phyloP scores from a whole-genome alignment of 2,113 vertebrate genomes.

The Mandrillus leucophaeus region DNA sequence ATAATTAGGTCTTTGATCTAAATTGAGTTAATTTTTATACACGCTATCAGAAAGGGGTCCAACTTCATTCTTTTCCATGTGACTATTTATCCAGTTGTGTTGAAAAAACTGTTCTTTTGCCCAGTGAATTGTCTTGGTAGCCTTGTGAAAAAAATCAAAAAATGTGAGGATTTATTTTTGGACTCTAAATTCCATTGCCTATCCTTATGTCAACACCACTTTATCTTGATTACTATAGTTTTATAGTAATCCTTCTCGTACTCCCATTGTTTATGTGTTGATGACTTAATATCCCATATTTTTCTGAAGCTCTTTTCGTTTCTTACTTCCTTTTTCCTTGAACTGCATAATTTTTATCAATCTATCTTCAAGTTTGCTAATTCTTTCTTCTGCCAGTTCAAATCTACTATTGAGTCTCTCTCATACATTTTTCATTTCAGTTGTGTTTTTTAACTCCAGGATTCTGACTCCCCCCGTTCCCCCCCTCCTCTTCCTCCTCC shows the following conservation, averaged over 20 bases:
- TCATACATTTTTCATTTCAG: neutral
- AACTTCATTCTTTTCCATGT: neutral
- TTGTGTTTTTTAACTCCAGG: neutral
- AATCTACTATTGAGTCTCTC: neutral
- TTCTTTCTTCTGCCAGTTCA: neutral
- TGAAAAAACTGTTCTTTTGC: neutral
- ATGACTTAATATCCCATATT: neutral
- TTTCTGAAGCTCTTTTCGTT: neutral
- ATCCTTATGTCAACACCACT: neutral
- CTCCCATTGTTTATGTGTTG: neutral
- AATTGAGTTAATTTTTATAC: neutral
- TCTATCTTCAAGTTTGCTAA: neutral
- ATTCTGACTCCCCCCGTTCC: neutral
- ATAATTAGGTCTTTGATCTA: neutral
- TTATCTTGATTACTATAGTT: neutral
- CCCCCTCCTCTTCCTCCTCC: too few species aligned
- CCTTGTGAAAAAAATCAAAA: neutral
- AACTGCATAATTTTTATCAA: neutral
- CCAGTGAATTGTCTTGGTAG: neutral
- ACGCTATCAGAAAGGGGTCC: neutral
- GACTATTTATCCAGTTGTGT: neutral
- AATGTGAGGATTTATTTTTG: neutral
- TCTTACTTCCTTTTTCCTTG: neutral
- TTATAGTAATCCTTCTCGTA: neutral
- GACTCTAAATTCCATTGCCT: neutral